Conservation (phyloP, 2,888 invertebrate species). For the Hedychridium roseum region DNA sequence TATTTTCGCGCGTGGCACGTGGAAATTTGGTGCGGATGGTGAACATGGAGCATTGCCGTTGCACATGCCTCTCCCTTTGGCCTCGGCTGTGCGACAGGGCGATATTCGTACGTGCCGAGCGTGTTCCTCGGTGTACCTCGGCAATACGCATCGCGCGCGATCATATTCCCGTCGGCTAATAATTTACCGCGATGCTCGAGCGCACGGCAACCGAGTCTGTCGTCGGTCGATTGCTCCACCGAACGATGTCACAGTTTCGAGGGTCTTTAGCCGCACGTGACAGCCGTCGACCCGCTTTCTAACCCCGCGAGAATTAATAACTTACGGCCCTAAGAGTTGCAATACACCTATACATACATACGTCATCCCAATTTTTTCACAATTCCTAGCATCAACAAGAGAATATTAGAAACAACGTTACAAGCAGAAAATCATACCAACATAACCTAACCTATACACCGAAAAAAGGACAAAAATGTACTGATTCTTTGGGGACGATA, state of each 20-base stretch:
- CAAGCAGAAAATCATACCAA: too few species aligned
- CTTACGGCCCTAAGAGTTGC: too few species aligned
- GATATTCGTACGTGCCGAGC: slow-evolving; percentile 57
- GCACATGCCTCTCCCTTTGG: slow-evolving; percentile 30
- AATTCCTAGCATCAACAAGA: too few species aligned
- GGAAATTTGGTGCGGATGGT: slow-evolving; percentile 54
- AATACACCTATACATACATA: too few species aligned
- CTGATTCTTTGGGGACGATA: too few species aligned
- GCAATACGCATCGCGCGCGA: slow-evolving; percentile 51
- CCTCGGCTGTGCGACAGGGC: slow-evolving; percentile 54
- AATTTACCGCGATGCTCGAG: slow-evolving; percentile 43
- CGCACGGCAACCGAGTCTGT: slow-evolving; percentile 29
- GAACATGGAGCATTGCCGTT: slow-evolving; percentile 51
- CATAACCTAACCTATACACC: too few species aligned
- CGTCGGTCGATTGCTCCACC: slow-evolving; percentile 31
- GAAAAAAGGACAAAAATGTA: too few species aligned
- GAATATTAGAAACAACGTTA: too few species aligned
- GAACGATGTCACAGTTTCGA: slow-evolving; percentile 35
- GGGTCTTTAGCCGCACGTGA: slow-evolving; percentile 5
- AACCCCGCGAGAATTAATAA: neutral
- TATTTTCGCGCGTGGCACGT: slow-evolving; percentile 54
- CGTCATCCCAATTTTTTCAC: too few species aligned
- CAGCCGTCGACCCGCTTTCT: neutral
- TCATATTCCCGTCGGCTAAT: slow-evolving; percentile 55
- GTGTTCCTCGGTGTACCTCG: slow-evolving; percentile 49